Percentiles rank a stretch among this genome's conserved stretches.
These are phyloP conservation scores for Rutpela maculata DNA, from an alignment of 2,888 invertebrate genomes.

Conservation along the genomic window DNA sequence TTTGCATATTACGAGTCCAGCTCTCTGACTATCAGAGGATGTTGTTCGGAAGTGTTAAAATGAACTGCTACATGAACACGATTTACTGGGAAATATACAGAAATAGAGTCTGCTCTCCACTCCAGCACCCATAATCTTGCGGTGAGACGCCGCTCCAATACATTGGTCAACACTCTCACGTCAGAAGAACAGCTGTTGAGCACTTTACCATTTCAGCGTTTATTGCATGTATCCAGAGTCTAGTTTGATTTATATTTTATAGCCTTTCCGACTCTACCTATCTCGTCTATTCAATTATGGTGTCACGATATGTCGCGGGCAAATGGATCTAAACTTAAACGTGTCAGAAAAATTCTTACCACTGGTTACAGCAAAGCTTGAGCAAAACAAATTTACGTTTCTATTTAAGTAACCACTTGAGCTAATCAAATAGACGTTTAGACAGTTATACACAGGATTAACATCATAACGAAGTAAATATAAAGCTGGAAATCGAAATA, in stretches of 20 bases:
- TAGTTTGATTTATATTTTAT: conserved; percentile 18
- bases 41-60: conserved; percentile 48
- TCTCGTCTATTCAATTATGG: background rate
- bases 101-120: conserved; percentile 39
- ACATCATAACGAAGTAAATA: too few relatives aligned
- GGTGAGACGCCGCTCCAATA: conserved; percentile 16
- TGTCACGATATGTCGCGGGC: background rate
- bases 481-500: too few relatives aligned
- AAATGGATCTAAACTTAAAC: background rate
- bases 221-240: conserved; percentile 20
- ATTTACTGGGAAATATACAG: conserved; percentile 45
- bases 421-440: too few relatives aligned
- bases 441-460: too few relatives aligned
- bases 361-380: too few relatives aligned
- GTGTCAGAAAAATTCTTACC: too few relatives aligned
- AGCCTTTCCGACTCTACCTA: background rate
- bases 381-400: too few relatives aligned
- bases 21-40: too few relatives aligned
- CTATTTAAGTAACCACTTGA: too few relatives aligned
- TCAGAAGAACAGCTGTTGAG: conserved; percentile 32
- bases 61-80: conserved; percentile 41
- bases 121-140: conserved; percentile 27
- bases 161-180: conserved; percentile 26
- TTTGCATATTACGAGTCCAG: too few relatives aligned
- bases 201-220: background rate